A percentile compares a stretch with the other conserved stretches of the same genome.
These are phyloP conservation scores for Brachylomia viminalis DNA, from an alignment of 2,888 invertebrate genomes.

Conservation along the genomic window DNA sequence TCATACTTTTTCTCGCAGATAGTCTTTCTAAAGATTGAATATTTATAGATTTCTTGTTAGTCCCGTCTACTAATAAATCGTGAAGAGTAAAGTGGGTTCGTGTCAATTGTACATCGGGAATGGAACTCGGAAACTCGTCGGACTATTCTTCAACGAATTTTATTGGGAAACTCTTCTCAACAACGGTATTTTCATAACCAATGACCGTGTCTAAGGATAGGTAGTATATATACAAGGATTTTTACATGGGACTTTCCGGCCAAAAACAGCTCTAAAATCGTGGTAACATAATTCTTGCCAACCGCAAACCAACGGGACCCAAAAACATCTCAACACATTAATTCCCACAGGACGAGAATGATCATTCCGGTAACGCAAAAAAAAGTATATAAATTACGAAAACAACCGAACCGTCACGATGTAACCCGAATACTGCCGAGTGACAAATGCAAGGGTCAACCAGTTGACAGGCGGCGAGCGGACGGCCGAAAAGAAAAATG, in stretches of 20 bases:
- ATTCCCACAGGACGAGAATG: slow-evolving; percentile 43
- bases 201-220: too few relatives aligned
- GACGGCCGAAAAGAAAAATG: slow-evolving; percentile 70
- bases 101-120: not conserved
- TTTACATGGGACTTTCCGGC: not conserved
- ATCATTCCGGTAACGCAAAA: slow-evolving; percentile 48
- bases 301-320: slow-evolving; percentile 31
- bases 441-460: slow-evolving; percentile 79
- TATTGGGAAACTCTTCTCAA: not conserved
- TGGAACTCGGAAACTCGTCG: too few relatives aligned
- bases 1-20: not conserved
- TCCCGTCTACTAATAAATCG: not conserved
- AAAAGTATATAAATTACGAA: slow-evolving; percentile 66
- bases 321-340: slow-evolving; percentile 60
- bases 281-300: not conserved
- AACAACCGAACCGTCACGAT: slow-evolving; percentile 66
- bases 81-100: not conserved
- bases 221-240: not conserved
- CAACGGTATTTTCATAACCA: not conserved
- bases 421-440: slow-evolving; percentile 69
- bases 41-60: not conserved
- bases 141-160: too few relatives aligned
- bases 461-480: slow-evolving; percentile 73
- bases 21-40: not conserved
- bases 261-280: slow-evolving; percentile 5